Evolutionary conservation across 2,113 vertebrate species (phyloP).

Genomic region (Lathamus discolor): DNA sequence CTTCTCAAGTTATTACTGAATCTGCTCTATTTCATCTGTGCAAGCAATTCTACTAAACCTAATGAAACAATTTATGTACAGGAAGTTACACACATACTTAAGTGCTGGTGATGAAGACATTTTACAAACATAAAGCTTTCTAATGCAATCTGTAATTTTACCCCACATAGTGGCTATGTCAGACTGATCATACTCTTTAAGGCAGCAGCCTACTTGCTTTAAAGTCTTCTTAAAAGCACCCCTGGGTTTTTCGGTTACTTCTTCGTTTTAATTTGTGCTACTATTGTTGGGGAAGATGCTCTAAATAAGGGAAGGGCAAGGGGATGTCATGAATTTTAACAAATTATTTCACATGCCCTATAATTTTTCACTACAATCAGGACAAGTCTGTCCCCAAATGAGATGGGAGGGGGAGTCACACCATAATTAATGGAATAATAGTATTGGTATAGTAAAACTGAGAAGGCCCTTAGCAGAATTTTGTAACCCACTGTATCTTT

Average conservation of each 20-base stretch:
- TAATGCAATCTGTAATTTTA: background rate
- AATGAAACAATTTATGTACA: background rate
- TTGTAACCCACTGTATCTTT: background rate
- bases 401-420: rapidly evolving
- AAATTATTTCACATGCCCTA: background rate
- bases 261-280: background rate
- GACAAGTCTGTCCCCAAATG: background rate
- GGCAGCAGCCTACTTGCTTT: background rate
- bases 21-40: background rate
- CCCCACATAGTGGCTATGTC: background rate
- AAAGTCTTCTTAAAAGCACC: background rate
- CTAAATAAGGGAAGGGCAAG: background rate
- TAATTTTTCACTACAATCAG: background rate
- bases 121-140: background rate
- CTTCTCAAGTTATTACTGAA: background rate
- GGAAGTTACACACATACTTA: background rate
- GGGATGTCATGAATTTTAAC: background rate
- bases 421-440: background rate
- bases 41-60: background rate
- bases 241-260: background rate
- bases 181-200: background rate
- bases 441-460: background rate
- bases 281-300: background rate
- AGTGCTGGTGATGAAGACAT: background rate
- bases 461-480: background rate